Evolutionary conservation across 2,888 invertebrate genomes (phyloP).

Genomic region (Timema cristinae): DNA sequence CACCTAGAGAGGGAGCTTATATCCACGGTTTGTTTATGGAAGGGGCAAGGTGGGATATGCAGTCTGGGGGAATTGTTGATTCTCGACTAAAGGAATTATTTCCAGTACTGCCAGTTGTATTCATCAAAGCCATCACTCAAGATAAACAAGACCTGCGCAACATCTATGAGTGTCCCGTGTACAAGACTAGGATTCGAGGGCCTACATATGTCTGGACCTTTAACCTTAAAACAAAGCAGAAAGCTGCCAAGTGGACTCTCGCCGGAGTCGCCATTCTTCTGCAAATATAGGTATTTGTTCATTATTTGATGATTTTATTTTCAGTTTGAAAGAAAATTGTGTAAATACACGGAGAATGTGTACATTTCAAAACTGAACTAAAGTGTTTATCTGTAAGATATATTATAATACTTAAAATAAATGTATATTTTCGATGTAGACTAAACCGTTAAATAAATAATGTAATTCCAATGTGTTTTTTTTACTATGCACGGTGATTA

Average conservation of each 20-base stretch:
- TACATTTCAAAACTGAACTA: background rate
- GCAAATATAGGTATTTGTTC: slow-evolving; percentile 23
- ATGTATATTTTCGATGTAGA: background rate
- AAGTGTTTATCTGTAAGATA: background rate
- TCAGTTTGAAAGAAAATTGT: background rate
- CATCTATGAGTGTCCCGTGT: slow-evolving; percentile 89
- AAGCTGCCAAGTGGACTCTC: slow-evolving; percentile 86
- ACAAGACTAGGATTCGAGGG: slow-evolving; percentile 83
- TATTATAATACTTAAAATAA: background rate
- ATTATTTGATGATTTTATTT: background rate
- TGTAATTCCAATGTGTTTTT: background rate
- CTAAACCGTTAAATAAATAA: background rate
- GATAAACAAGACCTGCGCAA: slow-evolving; percentile 86
- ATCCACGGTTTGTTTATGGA: slow-evolving; percentile 89
- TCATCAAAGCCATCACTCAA: slow-evolving; percentile 77
- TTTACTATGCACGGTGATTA: too few relatives aligned
- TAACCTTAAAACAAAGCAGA: slow-evolving; percentile 84
- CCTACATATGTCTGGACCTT: slow-evolving; percentile 96
- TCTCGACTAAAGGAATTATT: slow-evolving; percentile 85
- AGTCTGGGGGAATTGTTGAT: slow-evolving; percentile 72
- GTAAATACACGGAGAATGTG: background rate
- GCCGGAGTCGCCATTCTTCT: slow-evolving; percentile 89
- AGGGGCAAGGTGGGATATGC: slow-evolving; percentile 89
- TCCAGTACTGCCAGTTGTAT: slow-evolving; percentile 86
- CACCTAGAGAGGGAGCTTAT: slow-evolving; percentile 89